These are phyloP conservation scores for Decapterus maruadsi DNA, from an alignment of 2,797 vertebrate species.

Conservation along the genomic window DNA sequence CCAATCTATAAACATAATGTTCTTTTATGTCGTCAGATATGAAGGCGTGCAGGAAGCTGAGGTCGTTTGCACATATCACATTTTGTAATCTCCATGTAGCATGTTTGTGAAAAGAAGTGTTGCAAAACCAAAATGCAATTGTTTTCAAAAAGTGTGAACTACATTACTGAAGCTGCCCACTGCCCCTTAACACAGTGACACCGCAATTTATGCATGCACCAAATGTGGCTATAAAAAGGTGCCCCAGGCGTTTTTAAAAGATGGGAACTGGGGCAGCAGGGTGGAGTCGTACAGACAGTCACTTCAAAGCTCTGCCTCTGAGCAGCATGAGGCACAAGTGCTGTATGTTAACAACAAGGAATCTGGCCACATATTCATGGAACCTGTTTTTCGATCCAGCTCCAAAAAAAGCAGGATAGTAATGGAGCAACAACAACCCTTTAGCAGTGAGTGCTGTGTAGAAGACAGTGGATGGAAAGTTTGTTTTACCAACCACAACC, in stretches of 20 bases:
- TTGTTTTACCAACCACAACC: neutral
- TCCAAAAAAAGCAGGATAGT: conserved; percentile 3
- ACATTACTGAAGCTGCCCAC: neutral
- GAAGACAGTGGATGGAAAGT: neutral
- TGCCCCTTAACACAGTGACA: conserved; percentile 34
- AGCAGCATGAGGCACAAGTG: conserved; percentile 23
- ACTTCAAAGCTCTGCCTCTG: conserved; percentile 57
- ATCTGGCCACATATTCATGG: conserved; percentile 31
- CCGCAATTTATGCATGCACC: conserved; percentile 29
- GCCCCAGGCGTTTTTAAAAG: conserved; percentile 38
- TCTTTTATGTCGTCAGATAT: neutral
- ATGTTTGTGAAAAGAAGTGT: conserved; percentile 3
- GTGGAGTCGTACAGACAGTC: conserved; percentile 53
- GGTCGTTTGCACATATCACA: neutral
- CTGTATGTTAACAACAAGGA: conserved; percentile 34
- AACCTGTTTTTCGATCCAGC: conserved; percentile 20
- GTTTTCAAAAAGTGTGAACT: neutral
- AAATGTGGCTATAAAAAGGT: conserved; percentile 52
- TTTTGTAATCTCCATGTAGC: neutral
- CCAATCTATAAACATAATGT: neutral
- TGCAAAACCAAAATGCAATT: conserved; percentile 10
- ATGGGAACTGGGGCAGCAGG: conserved; percentile 46
- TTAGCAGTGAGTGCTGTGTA: neutral
- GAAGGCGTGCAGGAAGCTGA: neutral
- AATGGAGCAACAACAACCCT: neutral